Evolutionary conservation across 1,140 invertebrate species (phyloP).

Genomic region (Phenacoccus solenopsis): DNA sequence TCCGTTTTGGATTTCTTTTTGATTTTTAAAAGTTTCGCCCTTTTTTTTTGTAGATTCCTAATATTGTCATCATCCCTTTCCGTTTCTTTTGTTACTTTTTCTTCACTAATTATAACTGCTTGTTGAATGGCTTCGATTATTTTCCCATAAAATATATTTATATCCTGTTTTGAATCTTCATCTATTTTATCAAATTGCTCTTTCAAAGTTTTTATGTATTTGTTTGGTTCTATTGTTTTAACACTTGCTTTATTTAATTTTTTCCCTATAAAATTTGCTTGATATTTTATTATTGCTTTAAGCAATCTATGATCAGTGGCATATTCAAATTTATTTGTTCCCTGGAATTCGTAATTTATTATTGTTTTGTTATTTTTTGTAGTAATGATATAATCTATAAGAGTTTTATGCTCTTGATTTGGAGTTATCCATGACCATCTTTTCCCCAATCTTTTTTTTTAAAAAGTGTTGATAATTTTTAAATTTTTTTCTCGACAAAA

Average conservation of each 20-base stretch:
- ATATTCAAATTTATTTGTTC: not conserved
- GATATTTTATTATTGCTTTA: not conserved
- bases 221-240: not conserved
- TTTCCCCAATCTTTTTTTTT: not conserved
- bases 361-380: not conserved
- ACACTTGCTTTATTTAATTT: not conserved
- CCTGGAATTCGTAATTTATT: not conserved
- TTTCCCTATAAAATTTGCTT: no score
- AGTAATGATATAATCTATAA: constrained; percentile 9
- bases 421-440: constrained; percentile 19
- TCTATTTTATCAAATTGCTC: no score
- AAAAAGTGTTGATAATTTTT: not conserved
- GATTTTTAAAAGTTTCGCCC: no score
- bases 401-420: not conserved
- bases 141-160: not conserved
- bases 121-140: not conserved
- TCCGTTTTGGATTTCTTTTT: no score
- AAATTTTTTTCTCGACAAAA: not conserved
- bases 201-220: not conserved
- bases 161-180: no score
- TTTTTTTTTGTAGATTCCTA: no score
- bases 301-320: constrained; percentile 14
- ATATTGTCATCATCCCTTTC: no score
- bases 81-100: no score
- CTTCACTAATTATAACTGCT: no score